Evolutionary conservation across 1,140 invertebrate genomes (phyloP).

Genomic region (Drosophila nebulosa): DNA sequence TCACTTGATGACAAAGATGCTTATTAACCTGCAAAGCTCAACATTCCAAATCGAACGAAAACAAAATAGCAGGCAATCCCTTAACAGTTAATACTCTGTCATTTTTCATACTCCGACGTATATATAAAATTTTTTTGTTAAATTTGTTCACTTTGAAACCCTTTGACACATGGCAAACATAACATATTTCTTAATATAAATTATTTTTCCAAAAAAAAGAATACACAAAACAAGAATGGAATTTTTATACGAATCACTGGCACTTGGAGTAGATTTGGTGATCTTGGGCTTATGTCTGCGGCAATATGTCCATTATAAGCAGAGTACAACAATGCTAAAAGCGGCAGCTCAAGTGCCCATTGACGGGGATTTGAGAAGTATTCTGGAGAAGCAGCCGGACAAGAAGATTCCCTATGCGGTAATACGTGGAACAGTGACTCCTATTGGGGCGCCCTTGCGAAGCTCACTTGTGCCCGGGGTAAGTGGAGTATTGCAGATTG

Average conservation of each 20-base stretch:
- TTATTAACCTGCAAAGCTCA: too few species aligned
- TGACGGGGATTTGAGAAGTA: constrained; percentile 83
- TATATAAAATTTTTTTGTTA: too few species aligned
- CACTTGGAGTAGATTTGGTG: constrained; percentile 86
- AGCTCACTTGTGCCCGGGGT: constrained; percentile 86
- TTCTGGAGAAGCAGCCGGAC: constrained; percentile 83
- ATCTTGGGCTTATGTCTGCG: constrained; percentile 87
- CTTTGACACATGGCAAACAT: background rate
- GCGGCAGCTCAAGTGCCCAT: constrained; percentile 86
- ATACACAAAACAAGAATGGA: too few species aligned
- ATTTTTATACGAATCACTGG: constrained; percentile 83
- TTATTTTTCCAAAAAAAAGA: background rate
- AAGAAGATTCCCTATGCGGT: constrained; percentile 87
- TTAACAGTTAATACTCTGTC: too few species aligned
- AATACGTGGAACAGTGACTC: constrained; percentile 86
- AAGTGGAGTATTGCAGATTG: constrained; percentile 87
- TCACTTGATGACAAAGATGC: too few species aligned
- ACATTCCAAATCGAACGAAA: too few species aligned
- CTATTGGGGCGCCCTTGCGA: constrained; percentile 86
- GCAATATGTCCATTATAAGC: constrained; percentile 87
- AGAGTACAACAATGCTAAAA: constrained; percentile 85
- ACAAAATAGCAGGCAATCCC: too few species aligned
- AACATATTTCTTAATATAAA: background rate
- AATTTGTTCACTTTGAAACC: too few species aligned
- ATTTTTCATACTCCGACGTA: too few species aligned